Evolutionary conservation across 2,888 invertebrate genomes (phyloP), one percentile per base, ranked within the genome.

Genomic region (Drosophila nr. fundita): DNA sequence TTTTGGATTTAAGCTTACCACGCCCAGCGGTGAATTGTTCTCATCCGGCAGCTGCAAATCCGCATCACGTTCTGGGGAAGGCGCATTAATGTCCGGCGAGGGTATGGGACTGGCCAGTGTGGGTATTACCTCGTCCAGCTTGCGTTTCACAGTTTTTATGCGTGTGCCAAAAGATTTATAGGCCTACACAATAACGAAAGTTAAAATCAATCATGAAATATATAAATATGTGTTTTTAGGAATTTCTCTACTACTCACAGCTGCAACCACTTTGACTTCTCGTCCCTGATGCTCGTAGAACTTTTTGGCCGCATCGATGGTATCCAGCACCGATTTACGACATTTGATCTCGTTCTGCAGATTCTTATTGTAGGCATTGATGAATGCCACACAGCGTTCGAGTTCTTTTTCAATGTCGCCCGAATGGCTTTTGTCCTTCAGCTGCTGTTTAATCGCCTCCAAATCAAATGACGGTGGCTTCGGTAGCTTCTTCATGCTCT

Each of bases 241-340:
- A 18, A 11, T 36, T 13, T 24, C 7, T 3, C 0, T 0, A n/a
- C 2, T 0, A 95, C 97, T 96, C 93, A 98, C 99, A 94, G 97
- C 98, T 69, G 97, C 97, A 32, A 99, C 99, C 74, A 99, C 96
- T 94, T 98, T 98, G 18, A 99, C 99, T 94, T 99, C 99, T 8
- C 97, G 97, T 72, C 97, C 95, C 92, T 99, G 99, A 24, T 96
- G 97, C 48, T 97, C 96, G 92, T 98, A 97, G 93, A 97, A 98
- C 73, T 96, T 95, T 85, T 97, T 96, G 6, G 98, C 97, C 52
- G 97, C 96, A 63, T 96, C 95, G 55, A 99, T 93, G 40, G 97
- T 93, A 7, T 96, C 96, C 61, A 98, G 94, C 55, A 99, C 94
- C 4, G 96, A 94, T 79, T 95, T 96, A 74, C 98, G 94, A 54